phyloP scores from a whole-genome alignment of 2,797 vertebrate species.

The Lophotriccus pileatus region DNA sequence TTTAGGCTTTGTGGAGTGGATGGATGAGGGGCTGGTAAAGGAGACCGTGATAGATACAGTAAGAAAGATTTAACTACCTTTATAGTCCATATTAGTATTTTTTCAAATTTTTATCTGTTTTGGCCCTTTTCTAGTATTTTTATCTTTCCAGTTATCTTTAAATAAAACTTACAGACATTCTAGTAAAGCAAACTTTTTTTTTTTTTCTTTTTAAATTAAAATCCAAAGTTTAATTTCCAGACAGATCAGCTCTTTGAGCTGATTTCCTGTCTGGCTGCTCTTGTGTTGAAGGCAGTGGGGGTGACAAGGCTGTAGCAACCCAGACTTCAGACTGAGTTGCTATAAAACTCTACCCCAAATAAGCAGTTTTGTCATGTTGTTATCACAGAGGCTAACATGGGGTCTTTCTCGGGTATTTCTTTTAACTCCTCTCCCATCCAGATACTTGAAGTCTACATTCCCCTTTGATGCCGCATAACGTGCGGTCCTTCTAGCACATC shows the following conservation, averaged over 20 bases:
- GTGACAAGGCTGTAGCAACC: neutral
- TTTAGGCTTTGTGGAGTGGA: neutral
- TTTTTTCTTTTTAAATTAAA: neutral
- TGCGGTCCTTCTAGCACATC: rapidly evolving
- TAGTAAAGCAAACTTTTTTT: neutral
- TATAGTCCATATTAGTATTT: neutral
- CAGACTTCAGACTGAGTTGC: neutral
- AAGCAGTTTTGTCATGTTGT: neutral
- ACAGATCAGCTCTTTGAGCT: neutral
- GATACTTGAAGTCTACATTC: neutral
- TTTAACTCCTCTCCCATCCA: neutral
- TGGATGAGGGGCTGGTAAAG: neutral
- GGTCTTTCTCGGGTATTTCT: neutral
- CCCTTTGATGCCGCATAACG: neutral
- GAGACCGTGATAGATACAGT: neutral
- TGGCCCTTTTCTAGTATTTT: neutral
- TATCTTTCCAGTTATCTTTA: neutral
- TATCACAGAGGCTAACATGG: neutral
- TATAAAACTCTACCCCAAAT: neutral
- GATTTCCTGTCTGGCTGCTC: neutral
- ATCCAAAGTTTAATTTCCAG: neutral
- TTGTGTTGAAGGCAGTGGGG: neutral
- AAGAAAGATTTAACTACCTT: neutral
- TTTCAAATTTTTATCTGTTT: neutral
- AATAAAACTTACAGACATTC: neutral